Evolutionary conservation across 2,113 vertebrate genomes (phyloP).

Genomic region (Apistogramma diplotaenia): DNA sequence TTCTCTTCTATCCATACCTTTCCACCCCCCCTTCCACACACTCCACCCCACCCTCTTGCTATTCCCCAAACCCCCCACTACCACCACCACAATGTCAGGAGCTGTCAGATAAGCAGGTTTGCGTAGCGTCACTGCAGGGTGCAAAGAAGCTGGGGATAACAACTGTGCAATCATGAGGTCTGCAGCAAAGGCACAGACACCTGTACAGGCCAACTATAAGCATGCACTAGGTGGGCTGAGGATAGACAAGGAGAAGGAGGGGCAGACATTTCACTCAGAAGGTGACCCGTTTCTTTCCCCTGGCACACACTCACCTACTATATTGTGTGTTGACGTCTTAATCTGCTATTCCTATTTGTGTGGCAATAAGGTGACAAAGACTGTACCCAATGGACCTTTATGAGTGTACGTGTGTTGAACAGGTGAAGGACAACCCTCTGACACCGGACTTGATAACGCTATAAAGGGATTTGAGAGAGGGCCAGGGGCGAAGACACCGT

Average conservation of each 20-base stretch:
- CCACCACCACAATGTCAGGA: slow-evolving; percentile 69
- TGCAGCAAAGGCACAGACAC: slow-evolving; percentile 48
- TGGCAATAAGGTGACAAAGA: slow-evolving; percentile 32
- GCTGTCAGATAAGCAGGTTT: slow-evolving; percentile 76
- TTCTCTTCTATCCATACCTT: slow-evolving; percentile 57
- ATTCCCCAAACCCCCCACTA: slow-evolving; percentile 37
- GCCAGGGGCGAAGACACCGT: slow-evolving; percentile 64
- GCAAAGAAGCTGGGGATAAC: slow-evolving; percentile 62
- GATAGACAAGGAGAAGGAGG: slow-evolving; percentile 10
- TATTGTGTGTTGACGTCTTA: slow-evolving; percentile 44
- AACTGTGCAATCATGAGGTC: slow-evolving; percentile 67
- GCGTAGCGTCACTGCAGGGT: slow-evolving; percentile 63
- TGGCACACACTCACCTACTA: slow-evolving; percentile 3
- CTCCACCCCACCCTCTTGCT: background rate
- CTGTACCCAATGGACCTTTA: slow-evolving; percentile 47
- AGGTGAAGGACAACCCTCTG: slow-evolving; percentile 73
- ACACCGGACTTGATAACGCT: slow-evolving; percentile 67
- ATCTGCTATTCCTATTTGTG: slow-evolving; percentile 41
- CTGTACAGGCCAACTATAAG: slow-evolving; percentile 38
- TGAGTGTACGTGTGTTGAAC: slow-evolving; percentile 50
- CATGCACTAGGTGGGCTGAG: slow-evolving; percentile 29
- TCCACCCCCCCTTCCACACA: slow-evolving; percentile 9
- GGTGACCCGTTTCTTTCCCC: slow-evolving; percentile 52
- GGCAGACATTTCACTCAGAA: slow-evolving; percentile 53
- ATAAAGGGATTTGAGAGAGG: slow-evolving; percentile 71